Evolutionary conservation across 2,888 invertebrate species (phyloP).

Genomic region (Penaeus monodon): DNA sequence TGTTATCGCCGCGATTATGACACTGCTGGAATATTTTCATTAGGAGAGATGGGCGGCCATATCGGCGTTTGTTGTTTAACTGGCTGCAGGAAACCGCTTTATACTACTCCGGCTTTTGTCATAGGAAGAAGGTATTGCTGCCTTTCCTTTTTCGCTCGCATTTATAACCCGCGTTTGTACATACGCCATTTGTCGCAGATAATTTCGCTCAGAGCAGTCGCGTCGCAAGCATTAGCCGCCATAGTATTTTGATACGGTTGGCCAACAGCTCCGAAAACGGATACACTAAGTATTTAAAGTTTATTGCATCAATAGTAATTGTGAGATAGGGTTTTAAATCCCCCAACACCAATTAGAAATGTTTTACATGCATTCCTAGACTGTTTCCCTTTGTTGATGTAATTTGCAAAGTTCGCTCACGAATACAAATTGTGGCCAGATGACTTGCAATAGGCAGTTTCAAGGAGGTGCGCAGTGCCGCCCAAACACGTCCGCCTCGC

Average conservation of each 20-base stretch:
- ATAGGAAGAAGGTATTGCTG: constrained; percentile 10
- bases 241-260: too few relatives aligned
- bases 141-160: constrained; percentile 10
- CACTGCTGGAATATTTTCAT: constrained; percentile 5
- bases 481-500: too few relatives aligned
- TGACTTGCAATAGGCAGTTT: constrained; percentile 1
- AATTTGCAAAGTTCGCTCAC: constrained; percentile 27
- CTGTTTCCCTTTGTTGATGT: constrained; percentile 29
- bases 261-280: not conserved
- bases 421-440: constrained; percentile 28
- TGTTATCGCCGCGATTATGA: not conserved
- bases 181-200: too few relatives aligned
- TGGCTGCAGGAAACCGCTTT: constrained; percentile 2
- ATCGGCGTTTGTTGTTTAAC: constrained; percentile 17
- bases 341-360: constrained; percentile 33
- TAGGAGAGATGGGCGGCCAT: not conserved
- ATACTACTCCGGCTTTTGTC: constrained; percentile 11
- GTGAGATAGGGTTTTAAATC: constrained; percentile 40
- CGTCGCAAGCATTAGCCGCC: too few relatives aligned
- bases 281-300: constrained; percentile 34
- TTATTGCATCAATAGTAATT: constrained; percentile 41
- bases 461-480: too few relatives aligned
- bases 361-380: constrained; percentile 38
- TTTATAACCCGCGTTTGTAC: constrained; percentile 4
- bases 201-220: too few relatives aligned